Evolutionary conservation across 2,797 vertebrate species (phyloP), one percentile per base, ranked within the genome.

Genomic region (Xenops minutus): DNA sequence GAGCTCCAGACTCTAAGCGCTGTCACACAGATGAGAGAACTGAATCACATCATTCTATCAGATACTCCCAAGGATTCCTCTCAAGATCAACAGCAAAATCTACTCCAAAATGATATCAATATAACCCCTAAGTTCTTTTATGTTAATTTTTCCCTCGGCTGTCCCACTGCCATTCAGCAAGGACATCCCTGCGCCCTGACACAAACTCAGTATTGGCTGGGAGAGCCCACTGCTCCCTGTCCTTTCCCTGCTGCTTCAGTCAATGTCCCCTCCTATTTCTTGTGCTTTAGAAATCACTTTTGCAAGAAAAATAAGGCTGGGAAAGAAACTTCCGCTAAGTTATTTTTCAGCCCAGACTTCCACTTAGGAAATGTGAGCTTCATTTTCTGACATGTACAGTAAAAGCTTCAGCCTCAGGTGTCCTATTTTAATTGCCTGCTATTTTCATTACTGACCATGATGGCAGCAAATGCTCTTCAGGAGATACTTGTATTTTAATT

Each of bases 401-500:
- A 82, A 67, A 92, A 91, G 56, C 88, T 81, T 91, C 93, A 80
- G 91, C 89, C 82, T 97, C 93, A 95, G 95, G 93, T 96, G 96
- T 88, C 88, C 72, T 55, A 41, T 83, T 77, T 96, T 93, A 97
- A 97, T 97, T 95, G 89, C 93, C 85, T 96, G 79, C 92, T 96
- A 88, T 93, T 93, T 93, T 96, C 91, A 92, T 97, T 95, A 96
- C 92, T 77, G 78, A 86, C 85, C 80, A 62, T 7, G 66, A 91
- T 73, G 94, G 93, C 92, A 95, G 89, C 93, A 94, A 95, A 97
- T 95, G 95, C 93, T 97, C 88, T 92, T 92, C 95, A 95, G 89
- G 83, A 97, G 95, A 97, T 95, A 97, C 97, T 97, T 95, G 84
- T 93, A 79, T 96, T 97, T 96, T 97, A 97, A 98, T 98, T 98